phyloP scores from a whole-genome alignment of 2,888 invertebrate species.

The Pterostichus niger region DNA sequence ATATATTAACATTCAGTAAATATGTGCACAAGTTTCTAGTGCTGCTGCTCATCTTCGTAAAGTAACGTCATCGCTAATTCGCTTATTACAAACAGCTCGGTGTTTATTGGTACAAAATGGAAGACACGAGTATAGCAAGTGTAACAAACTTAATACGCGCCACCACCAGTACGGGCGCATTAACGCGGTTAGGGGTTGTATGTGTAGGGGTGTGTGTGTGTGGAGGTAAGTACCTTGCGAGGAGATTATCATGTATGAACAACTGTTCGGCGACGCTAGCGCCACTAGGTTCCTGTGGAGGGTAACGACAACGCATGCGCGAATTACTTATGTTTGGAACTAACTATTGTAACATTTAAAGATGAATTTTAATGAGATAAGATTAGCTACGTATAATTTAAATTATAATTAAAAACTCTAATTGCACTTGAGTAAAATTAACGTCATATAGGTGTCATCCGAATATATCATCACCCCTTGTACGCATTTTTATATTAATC shows the following conservation, averaged over 20 bases:
- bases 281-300: no score
- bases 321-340: neutral
- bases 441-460: no score
- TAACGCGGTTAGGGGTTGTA: slow-evolving; percentile 37
- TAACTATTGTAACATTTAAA: neutral
- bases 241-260: slow-evolving; percentile 39
- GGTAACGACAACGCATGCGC: neutral
- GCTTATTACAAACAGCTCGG: slow-evolving; percentile 49
- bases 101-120: slow-evolving; percentile 61
- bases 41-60: slow-evolving; percentile 12
- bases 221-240: slow-evolving; percentile 25
- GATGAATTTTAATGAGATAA: no score
- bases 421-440: no score
- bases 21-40: neutral
- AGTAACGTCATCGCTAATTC: slow-evolving; percentile 41
- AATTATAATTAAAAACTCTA: no score
- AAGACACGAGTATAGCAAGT: slow-evolving; percentile 57
- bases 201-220: neutral
- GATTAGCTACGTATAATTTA: no score
- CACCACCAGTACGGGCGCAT: slow-evolving; percentile 24
- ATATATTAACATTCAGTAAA: slow-evolving; percentile 16
- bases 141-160: slow-evolving; percentile 58
- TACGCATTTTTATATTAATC: no score
- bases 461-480: no score
- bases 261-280: neutral